Percentiles rank a stretch among this genome's conserved stretches.
These are phyloP conservation scores for Orycteropus afer DNA, from an alignment of 2,113 vertebrate species.

Conservation along the genomic window DNA sequence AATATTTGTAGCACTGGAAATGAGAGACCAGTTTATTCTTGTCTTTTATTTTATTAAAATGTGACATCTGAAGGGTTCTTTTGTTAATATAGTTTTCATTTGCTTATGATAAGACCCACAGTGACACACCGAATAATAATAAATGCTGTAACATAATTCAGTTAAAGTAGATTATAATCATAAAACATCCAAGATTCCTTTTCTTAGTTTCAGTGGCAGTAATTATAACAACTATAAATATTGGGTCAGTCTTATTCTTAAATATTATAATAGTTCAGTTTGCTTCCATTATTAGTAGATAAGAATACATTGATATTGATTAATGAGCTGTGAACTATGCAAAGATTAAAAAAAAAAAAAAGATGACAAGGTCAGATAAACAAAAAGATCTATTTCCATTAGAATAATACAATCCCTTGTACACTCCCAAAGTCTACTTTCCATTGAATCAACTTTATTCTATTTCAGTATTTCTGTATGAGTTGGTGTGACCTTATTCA, in stretches of 20 bases:
- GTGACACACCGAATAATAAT: background rate
- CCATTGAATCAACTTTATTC: background rate
- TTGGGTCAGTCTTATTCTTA: constrained; percentile 45
- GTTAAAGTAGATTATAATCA: constrained; percentile 54
- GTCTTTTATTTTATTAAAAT: background rate
- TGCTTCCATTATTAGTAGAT: constrained; percentile 61
- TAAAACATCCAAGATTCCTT: background rate
- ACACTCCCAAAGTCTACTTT: background rate
- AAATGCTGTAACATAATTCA: constrained; percentile 32
- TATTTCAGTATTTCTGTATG: background rate
- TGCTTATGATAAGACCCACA: background rate
- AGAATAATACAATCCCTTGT: background rate
- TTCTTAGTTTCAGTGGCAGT: background rate
- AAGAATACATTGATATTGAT: constrained; percentile 56
- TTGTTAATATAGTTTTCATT: background rate
- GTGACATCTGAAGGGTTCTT: background rate
- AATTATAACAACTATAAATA: constrained; percentile 4
- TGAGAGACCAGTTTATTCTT: background rate
- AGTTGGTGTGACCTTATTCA: constrained; percentile 14
- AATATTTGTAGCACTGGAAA: background rate
- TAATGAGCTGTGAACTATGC: constrained; percentile 50
- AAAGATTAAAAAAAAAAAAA: constrained; percentile 12
- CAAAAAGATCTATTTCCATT: constrained; percentile 30
- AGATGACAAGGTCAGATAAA: constrained; percentile 7
- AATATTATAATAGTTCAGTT: constrained; percentile 41